These are phyloP conservation scores for Erythrocebus patas DNA, from an alignment of 2,113 vertebrate genomes.

Conservation along the genomic window DNA sequence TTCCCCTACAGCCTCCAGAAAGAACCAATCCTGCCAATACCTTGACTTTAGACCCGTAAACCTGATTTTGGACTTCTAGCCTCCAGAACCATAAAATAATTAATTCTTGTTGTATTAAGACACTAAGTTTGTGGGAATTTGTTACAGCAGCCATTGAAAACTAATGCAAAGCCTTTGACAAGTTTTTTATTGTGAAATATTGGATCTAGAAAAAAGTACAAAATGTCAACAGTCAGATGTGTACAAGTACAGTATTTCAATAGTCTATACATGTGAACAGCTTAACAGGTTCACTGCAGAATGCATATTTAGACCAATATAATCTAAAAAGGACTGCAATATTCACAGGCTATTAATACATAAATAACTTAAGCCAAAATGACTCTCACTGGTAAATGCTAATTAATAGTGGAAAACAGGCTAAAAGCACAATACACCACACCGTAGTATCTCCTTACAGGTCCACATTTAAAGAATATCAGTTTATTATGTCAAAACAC, in stretches of 20 bases:
- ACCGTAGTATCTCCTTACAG: conserved; percentile 80
- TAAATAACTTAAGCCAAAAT: conserved; percentile 82
- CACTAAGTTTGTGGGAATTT: background rate
- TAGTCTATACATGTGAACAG: conserved; percentile 87
- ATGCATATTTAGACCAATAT: conserved; percentile 86
- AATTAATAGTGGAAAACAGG: conserved; percentile 85
- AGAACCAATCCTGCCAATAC: background rate
- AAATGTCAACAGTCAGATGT: conserved; percentile 92
- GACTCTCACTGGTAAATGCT: conserved; percentile 86
- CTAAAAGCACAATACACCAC: conserved; percentile 85
- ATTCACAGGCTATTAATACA: conserved; percentile 92
- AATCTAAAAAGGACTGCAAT: conserved; percentile 87
- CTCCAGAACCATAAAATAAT: background rate
- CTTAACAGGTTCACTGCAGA: conserved; percentile 86
- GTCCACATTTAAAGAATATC: conserved; percentile 80
- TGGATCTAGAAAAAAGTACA: conserved; percentile 97
- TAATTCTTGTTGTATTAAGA: background rate
- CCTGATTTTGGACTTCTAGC: conserved; percentile 8
- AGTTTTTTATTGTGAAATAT: conserved; percentile 97
- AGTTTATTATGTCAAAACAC: conserved; percentile 75
- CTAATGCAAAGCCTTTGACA: conserved; percentile 81
- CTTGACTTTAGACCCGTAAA: background rate
- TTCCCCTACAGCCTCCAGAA: background rate
- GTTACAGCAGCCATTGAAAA: background rate
- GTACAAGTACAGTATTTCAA: conserved; percentile 88